Conservation (phyloP, 2,888 invertebrate species). For the Phragmatobia fuliginosa region DNA sequence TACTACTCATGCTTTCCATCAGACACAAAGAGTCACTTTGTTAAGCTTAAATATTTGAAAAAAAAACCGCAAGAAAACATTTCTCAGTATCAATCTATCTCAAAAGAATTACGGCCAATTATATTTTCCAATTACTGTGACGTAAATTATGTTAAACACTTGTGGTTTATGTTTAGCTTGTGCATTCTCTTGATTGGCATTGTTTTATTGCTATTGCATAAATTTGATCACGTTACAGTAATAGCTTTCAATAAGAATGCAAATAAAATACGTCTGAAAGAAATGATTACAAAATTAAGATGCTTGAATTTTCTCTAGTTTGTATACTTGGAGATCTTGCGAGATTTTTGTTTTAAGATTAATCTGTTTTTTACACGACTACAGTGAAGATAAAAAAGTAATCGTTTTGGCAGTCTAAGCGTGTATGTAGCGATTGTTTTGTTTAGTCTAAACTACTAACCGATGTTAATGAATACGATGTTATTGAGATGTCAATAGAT, state of each 20-base stretch:
- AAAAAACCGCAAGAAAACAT: conserved; percentile 10
- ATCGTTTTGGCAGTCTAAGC: no score
- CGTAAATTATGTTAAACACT: conserved; percentile 40
- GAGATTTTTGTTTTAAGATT: background rate
- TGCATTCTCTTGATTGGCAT: conserved; percentile 51
- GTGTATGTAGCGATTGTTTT: no score
- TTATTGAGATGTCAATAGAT: no score
- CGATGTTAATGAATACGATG: no score
- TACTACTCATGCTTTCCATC: no score
- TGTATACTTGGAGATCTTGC: background rate
- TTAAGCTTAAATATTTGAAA: no score
- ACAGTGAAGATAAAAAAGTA: no score
- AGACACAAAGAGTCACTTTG: no score
- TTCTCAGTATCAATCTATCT: conserved; percentile 12
- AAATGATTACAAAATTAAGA: conserved; percentile 15
- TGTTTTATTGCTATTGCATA: conserved; percentile 40
- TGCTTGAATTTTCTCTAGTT: conserved; percentile 6
- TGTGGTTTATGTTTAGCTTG: conserved; percentile 46
- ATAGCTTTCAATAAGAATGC: conserved; percentile 20
- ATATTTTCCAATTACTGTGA: conserved; percentile 57
- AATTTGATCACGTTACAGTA: conserved; percentile 34
- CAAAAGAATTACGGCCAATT: conserved; percentile 53
- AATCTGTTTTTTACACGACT: background rate
- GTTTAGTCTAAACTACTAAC: no score
- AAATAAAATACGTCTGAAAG: conserved; percentile 17